A percentile compares a stretch with the other conserved stretches of the same genome.
Evolutionary conservation across 2,888 invertebrate genomes (phyloP).

Genomic region (Scelioninae gen. 1): DNA sequence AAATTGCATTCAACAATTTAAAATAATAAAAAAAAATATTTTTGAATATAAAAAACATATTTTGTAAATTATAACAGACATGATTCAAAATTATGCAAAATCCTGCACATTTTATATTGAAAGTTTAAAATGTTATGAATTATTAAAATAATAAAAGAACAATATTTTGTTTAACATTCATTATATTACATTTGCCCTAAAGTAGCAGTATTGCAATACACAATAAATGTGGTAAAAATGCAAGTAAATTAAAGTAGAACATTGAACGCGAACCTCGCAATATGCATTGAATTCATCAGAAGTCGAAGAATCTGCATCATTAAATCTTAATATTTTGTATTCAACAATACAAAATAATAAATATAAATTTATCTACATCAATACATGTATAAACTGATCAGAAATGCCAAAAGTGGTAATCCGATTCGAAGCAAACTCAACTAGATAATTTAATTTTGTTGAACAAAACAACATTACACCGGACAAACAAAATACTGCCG

Average conservation of each 20-base stretch:
- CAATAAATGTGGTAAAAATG: constrained; percentile 52
- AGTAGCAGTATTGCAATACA: constrained; percentile 41
- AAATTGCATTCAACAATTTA: neutral
- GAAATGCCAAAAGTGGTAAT: constrained; percentile 33
- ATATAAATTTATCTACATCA: constrained; percentile 76
- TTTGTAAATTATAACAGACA: too few relatives aligned
- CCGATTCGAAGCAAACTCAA: constrained; percentile 51
- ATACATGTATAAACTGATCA: constrained; percentile 43
- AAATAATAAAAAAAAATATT: too few relatives aligned
- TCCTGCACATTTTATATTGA: too few relatives aligned
- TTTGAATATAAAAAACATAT: too few relatives aligned
- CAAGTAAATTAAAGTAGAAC: constrained; percentile 38
- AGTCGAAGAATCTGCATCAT: constrained; percentile 28
- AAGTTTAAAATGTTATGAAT: too few relatives aligned
- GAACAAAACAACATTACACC: constrained; percentile 7
- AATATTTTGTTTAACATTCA: too few relatives aligned
- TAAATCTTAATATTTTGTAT: constrained; percentile 59
- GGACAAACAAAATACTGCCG: constrained; percentile 14
- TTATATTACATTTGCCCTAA: too few relatives aligned
- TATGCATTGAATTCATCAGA: constrained; percentile 52
- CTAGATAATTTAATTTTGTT: constrained; percentile 19
- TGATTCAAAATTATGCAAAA: too few relatives aligned
- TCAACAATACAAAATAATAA: constrained; percentile 81
- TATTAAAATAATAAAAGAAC: too few relatives aligned
- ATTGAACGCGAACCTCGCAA: constrained; percentile 53